These are phyloP conservation scores for Charaxes varanes DNA, from an alignment of 1,140 invertebrate genomes.

Conservation along the genomic window DNA sequence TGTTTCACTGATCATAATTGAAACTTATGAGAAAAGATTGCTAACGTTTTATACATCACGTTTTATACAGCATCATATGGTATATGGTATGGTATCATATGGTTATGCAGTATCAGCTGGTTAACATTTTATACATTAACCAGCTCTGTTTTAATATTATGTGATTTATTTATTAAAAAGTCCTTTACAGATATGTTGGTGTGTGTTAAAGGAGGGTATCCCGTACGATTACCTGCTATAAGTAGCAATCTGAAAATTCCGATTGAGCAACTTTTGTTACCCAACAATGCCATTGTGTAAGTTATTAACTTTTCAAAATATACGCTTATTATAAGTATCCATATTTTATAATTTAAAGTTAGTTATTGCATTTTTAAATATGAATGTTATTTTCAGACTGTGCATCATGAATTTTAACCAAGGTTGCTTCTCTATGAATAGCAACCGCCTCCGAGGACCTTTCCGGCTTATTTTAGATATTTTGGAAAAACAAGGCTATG, in stretches of 20 bases:
- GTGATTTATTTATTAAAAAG: background rate
- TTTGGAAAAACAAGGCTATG: constrained; percentile 48
- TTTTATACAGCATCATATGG: no score
- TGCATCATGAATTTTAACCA: constrained; percentile 58
- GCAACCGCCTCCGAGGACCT: constrained; percentile 50
- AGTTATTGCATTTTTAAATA: constrained; percentile 4
- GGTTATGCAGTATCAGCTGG: no score
- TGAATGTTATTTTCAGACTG: constrained; percentile 38
- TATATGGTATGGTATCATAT: no score
- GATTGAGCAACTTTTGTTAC: constrained; percentile 38
- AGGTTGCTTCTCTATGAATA: constrained; percentile 65
- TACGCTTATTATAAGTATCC: background rate
- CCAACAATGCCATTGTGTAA: constrained; percentile 35
- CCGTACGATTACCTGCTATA: constrained; percentile 24
- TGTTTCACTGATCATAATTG: no score
- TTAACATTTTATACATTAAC: no score
- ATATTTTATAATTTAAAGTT: background rate
- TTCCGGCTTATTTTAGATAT: constrained; percentile 52
- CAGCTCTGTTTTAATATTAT: no score
- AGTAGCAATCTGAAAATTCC: constrained; percentile 29
- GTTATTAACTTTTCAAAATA: constrained; percentile 12
- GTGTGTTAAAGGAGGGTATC: constrained; percentile 42
- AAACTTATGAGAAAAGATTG: no score
- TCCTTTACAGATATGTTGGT: constrained; percentile 40
- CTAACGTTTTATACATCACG: no score